phyloP scores from a whole-genome alignment of 2,888 invertebrate genomes.

The Autographa gamma region DNA sequence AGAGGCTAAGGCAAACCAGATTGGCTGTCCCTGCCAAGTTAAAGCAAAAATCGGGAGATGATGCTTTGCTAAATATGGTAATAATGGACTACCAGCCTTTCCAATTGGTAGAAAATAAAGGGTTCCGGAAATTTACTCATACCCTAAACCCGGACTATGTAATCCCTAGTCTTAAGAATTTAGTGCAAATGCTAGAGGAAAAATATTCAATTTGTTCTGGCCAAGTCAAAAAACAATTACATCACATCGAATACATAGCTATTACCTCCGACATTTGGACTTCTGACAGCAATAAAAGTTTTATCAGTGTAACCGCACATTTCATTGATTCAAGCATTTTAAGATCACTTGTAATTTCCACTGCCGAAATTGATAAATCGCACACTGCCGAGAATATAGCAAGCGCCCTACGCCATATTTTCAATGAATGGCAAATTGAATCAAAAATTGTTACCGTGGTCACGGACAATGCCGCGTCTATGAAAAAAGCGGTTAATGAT shows the following conservation, averaged over 20 bases:
- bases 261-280: not conserved
- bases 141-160: not conserved
- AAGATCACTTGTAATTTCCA: not conserved
- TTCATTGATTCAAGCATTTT: not conserved
- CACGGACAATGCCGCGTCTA: not conserved
- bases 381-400: not conserved
- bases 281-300: not conserved
- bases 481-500: not conserved
- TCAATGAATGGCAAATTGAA: not conserved
- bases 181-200: not conserved
- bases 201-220: not conserved
- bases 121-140: not conserved
- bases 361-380: not conserved
- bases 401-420: not conserved
- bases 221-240: not conserved
- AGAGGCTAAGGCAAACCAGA: constrained; percentile 3
- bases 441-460: not conserved
- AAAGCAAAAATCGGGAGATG: not conserved
- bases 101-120: not conserved
- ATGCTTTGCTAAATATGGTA: not conserved
- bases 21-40: not conserved
- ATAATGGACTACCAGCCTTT: not conserved
- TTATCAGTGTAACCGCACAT: not conserved
- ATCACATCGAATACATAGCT: not conserved
- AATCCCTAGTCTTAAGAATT: not conserved